Conservation (phyloP, 2,888 invertebrate genomes). For the Caenorhabditis panamensis region DNA sequence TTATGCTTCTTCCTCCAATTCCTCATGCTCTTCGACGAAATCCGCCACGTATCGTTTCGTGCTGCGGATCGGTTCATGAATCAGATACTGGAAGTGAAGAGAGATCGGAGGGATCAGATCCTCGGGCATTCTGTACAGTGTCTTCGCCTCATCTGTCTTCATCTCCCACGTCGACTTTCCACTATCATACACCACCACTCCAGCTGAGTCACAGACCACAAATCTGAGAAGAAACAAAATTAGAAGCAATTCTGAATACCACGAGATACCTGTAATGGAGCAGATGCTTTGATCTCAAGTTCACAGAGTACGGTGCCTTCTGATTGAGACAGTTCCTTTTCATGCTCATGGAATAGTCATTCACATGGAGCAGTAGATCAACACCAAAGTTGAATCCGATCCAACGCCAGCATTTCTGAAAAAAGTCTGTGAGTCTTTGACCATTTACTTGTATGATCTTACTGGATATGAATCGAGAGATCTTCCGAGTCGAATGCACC, state of each 20-base stretch:
- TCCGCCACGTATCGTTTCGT: constrained; percentile 2
- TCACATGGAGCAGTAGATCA: constrained; percentile 70
- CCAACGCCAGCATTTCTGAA: constrained; percentile 77
- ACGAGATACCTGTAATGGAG: constrained; percentile 69
- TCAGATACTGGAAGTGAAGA: constrained; percentile 63
- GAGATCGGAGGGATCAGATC: constrained; percentile 55
- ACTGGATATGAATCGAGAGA: constrained; percentile 64
- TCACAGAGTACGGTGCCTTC: constrained; percentile 66
- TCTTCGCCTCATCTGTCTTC: constrained; percentile 39
- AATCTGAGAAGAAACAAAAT: constrained; percentile 33
- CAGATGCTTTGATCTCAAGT: constrained; percentile 43
- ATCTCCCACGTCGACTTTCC: constrained; percentile 42
- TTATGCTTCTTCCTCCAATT: neutral
- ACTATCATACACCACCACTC: constrained; percentile 33
- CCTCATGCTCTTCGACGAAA: constrained; percentile 4
- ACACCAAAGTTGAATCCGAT: constrained; percentile 74
- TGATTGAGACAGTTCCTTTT: constrained; percentile 67
- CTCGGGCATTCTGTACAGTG: constrained; percentile 52
- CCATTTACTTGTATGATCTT: constrained; percentile 1
- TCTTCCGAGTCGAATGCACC: constrained; percentile 69
- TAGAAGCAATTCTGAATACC: no score
- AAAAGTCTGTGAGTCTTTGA: neutral
- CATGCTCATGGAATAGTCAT: constrained; percentile 57
- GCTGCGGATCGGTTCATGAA: constrained; percentile 28
- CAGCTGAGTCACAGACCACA: constrained; percentile 35